Evolutionary conservation across 2,113 vertebrate genomes (phyloP).

Genomic region (Oriolus oriolus): DNA sequence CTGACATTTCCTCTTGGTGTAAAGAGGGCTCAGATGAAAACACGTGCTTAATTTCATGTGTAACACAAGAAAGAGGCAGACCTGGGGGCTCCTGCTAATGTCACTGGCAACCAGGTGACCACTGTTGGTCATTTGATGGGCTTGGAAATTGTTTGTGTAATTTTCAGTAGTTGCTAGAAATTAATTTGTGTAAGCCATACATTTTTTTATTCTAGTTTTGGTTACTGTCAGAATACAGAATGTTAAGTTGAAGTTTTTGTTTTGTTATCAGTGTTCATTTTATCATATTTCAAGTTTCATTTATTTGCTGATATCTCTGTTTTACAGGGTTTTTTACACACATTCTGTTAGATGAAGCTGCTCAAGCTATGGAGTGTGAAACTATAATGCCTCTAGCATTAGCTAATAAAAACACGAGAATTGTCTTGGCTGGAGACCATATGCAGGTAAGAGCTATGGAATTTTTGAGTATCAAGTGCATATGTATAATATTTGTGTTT

Average conservation of each 20-base stretch:
- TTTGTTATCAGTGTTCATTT: not conserved
- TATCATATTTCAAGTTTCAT: slow-evolving; percentile 18
- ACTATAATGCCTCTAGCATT: slow-evolving; percentile 98
- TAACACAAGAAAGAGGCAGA: not conserved
- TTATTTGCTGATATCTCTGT: slow-evolving; percentile 19
- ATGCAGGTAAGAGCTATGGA: slow-evolving; percentile 86
- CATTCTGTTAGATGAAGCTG: slow-evolving; percentile 96
- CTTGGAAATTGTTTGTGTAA: not conserved
- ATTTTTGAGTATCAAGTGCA: not conserved
- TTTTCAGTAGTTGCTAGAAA: not conserved
- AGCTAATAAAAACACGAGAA: slow-evolving; percentile 87
- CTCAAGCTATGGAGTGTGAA: slow-evolving; percentile 99
- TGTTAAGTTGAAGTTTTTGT: not conserved
- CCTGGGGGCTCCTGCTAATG: not conserved
- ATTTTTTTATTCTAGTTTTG: not conserved
- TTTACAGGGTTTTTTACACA: slow-evolving; percentile 92
- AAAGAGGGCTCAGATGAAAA: not conserved
- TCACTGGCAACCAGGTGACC: not conserved
- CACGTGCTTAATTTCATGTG: not conserved
- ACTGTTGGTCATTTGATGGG: not conserved
- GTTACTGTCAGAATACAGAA: not conserved
- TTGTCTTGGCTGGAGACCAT: slow-evolving; percentile 97
- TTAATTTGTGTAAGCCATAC: not conserved
- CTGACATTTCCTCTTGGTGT: not conserved
- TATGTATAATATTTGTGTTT: not conserved